Conservation (phyloP, 2,113 vertebrate genomes). For the Meriones unguiculatus region DNA sequence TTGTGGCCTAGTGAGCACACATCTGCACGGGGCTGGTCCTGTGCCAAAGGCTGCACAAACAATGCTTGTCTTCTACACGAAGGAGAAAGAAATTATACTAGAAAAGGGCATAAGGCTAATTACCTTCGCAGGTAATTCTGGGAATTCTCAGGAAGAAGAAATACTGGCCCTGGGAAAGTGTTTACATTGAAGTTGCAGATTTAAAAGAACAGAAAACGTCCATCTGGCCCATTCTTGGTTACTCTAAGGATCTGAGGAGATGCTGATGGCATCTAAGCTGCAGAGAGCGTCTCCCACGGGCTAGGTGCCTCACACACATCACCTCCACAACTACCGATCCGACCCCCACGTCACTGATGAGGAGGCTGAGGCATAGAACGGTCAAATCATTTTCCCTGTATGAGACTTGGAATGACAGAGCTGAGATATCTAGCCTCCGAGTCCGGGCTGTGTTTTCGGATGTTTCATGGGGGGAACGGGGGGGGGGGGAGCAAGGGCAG, state of each 20-base stretch:
- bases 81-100: not conserved
- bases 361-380: not conserved
- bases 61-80: not conserved
- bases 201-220: not conserved
- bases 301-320: not conserved
- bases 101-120: not conserved
- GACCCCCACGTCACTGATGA: not conserved
- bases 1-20: not conserved
- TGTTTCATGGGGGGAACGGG: not conserved
- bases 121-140: not conserved
- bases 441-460: not conserved
- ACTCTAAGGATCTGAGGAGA: not conserved
- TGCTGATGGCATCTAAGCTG: not conserved
- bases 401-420: not conserved
- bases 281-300: not conserved
- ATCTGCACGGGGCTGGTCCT: not conserved
- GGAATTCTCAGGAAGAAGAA: not conserved
- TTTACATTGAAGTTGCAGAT: slow-evolving; percentile 11
- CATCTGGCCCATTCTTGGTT: not conserved
- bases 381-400: not conserved
- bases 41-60: not conserved
- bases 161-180: not conserved
- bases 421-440: not conserved
- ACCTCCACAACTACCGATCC: not conserved
- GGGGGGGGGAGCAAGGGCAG: not conserved